Evolutionary conservation across 1,140 invertebrate species (phyloP).

Genomic region (Protaetia brevitarsis): DNA sequence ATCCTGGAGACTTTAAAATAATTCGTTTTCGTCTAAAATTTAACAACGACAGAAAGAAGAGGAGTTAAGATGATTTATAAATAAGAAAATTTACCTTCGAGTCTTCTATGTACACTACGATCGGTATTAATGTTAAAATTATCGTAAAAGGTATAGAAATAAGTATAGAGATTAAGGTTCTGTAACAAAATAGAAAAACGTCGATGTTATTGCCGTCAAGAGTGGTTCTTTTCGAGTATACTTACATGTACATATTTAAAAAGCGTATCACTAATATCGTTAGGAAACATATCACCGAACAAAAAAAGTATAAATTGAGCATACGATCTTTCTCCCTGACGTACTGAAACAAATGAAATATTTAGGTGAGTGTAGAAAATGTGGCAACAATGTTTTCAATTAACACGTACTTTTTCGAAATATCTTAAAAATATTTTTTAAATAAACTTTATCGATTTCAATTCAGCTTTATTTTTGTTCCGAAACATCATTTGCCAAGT

Average conservation of each 20-base stretch:
- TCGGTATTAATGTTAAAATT: conserved; percentile 41
- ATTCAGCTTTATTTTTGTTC: background rate
- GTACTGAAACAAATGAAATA: conserved; percentile 59
- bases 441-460: background rate
- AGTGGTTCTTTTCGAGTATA: background rate
- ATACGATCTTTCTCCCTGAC: conserved; percentile 75
- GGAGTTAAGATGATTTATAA: background rate
- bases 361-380: background rate
- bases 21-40: conserved; percentile 34
- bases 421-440: background rate
- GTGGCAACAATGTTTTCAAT: background rate
- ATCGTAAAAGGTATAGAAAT: conserved; percentile 36
- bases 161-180: conserved; percentile 34
- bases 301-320: conserved; percentile 80
- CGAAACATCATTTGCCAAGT: background rate
- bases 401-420: background rate
- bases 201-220: too few species aligned
- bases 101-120: conserved; percentile 45
- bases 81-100: conserved; percentile 39
- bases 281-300: conserved; percentile 70
- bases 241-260: conserved; percentile 42
- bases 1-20: conserved; percentile 39
- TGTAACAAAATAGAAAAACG: too few species aligned
- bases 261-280: conserved; percentile 63
- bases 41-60: background rate